These are phyloP conservation scores for Dipodomys merriami DNA, from an alignment of 2,113 vertebrate genomes.

Conservation along the genomic window DNA sequence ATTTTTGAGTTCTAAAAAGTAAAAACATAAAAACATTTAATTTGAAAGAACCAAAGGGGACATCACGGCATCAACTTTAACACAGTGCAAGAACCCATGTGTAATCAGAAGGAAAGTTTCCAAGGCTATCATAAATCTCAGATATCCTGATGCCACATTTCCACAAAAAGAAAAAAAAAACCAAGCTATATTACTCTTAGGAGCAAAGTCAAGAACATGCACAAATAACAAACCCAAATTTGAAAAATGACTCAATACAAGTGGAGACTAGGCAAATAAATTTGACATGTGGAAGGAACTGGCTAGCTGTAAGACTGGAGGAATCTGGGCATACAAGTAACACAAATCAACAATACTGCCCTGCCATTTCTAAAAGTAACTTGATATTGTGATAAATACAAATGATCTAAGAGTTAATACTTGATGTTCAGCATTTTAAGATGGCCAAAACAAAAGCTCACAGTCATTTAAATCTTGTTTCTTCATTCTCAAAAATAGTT, in stretches of 20 bases:
- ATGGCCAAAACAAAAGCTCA: not conserved
- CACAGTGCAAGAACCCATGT: not conserved
- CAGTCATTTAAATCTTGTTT: conserved; percentile 19
- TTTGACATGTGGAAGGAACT: conserved; percentile 42
- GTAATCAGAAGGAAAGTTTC: conserved; percentile 35
- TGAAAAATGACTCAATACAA: conserved; percentile 46
- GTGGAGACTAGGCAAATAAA: conserved; percentile 1
- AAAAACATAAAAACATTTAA: conserved; percentile 15
- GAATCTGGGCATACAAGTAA: conserved; percentile 70
- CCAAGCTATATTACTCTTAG: conserved; percentile 40
- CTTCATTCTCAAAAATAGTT: not conserved
- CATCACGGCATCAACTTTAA: not conserved
- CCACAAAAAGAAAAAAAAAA: conserved; percentile 18
- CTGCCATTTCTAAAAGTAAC: not conserved
- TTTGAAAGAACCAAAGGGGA: not conserved
- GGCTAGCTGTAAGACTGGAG: conserved; percentile 40
- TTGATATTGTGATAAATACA: not conserved
- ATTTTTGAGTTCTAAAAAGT: conserved; percentile 28
- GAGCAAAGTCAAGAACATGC: conserved; percentile 52
- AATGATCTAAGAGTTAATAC: not conserved
- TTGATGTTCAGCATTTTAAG: not conserved
- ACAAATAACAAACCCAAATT: conserved; percentile 36
- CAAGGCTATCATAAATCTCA: not conserved
- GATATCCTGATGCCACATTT: not conserved
- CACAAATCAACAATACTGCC: conserved; percentile 1